Evolutionary conservation across 2,888 invertebrate species (phyloP).

Genomic region (Ectemnius cavifrons): DNA sequence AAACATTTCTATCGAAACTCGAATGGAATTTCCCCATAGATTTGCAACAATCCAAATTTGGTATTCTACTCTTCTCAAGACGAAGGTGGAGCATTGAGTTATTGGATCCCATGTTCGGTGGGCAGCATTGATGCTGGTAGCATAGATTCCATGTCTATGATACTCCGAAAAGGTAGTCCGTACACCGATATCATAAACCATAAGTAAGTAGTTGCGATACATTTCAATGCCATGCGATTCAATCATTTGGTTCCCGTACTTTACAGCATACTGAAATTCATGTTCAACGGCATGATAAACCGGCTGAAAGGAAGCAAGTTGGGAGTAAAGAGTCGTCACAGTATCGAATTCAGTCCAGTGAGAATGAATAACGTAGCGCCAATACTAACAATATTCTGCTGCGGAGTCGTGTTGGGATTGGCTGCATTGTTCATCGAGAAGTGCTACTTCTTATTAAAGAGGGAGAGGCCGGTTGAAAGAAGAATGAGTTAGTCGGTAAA

Average conservation of each 20-base stretch:
- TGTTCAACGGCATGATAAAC: constrained; percentile 56
- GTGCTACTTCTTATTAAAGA: neutral
- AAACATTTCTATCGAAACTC: neutral
- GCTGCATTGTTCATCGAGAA: constrained; percentile 26
- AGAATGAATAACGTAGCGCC: constrained; percentile 30
- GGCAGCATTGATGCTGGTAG: constrained; percentile 45
- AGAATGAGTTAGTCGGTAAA: too few relatives aligned
- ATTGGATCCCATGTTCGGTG: constrained; percentile 57
- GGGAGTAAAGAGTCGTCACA: neutral
- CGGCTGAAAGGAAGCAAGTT: constrained; percentile 31
- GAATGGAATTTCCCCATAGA: constrained; percentile 18
- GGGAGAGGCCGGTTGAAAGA: too few relatives aligned
- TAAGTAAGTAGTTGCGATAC: constrained; percentile 55
- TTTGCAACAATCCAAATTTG: constrained; percentile 29
- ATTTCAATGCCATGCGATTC: neutral
- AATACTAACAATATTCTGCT: constrained; percentile 30
- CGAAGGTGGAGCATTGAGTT: constrained; percentile 20
- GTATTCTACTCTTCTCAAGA: constrained; percentile 51
- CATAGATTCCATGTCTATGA: constrained; percentile 58
- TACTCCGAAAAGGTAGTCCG: constrained; percentile 57
- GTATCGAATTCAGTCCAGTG: constrained; percentile 28
- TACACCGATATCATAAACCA: constrained; percentile 63
- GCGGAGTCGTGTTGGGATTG: constrained; percentile 26
- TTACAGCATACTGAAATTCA: constrained; percentile 54
- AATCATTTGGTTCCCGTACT: neutral